phyloP scores from a whole-genome alignment of 2,797 vertebrate species.

The Gadopsis marmoratus region DNA sequence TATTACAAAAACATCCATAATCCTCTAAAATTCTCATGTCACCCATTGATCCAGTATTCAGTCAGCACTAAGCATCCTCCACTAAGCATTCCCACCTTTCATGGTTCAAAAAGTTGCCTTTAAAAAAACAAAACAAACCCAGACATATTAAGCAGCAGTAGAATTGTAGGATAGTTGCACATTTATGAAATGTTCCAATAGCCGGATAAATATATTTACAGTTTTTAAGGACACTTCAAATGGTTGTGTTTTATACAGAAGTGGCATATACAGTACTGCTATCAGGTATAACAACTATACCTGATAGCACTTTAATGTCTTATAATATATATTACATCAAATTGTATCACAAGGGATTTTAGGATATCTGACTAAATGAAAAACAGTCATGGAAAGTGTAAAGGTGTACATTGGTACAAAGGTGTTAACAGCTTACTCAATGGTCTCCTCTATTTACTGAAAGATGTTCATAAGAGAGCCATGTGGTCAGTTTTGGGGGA shows the following conservation, averaged over 20 bases:
- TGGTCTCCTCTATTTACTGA: neutral
- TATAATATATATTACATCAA: slow-evolving; percentile 5
- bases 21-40: slow-evolving; percentile 5
- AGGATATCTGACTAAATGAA: neutral
- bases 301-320: neutral
- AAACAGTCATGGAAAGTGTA: neutral
- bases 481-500: neutral
- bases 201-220: slow-evolving; percentile 29
- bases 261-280: neutral
- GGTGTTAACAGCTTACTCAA: neutral
- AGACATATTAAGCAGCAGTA: slow-evolving; percentile 38
- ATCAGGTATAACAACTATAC: slow-evolving; percentile 45
- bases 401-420: too few relatives aligned
- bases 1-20: neutral
- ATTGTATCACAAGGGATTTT: neutral
- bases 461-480: neutral
- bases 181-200: neutral
- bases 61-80: neutral
- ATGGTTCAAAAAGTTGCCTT: slow-evolving; percentile 26
- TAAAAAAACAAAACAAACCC: slow-evolving; percentile 12
- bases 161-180: neutral
- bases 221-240: slow-evolving; percentile 77
- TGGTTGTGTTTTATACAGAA: slow-evolving; percentile 25
- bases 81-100: neutral
- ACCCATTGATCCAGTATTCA: slow-evolving; percentile 16